phyloP scores from a whole-genome alignment of 2,888 invertebrate genomes.

The Nebria salina region DNA sequence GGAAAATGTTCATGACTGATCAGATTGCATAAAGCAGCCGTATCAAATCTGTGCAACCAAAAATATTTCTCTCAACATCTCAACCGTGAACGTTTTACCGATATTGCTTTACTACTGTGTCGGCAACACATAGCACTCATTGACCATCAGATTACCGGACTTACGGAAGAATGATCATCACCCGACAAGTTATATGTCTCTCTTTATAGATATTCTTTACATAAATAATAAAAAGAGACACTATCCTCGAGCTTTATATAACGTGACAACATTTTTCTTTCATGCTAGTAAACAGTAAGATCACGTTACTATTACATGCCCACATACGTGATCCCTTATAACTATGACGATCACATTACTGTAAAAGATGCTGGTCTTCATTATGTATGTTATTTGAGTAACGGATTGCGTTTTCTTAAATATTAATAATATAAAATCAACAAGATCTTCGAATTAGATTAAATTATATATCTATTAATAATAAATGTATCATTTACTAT shows the following conservation, averaged over 20 bases:
- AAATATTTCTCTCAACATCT: constrained; percentile 5
- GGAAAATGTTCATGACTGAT: constrained; percentile 10
- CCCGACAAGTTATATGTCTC: constrained; percentile 37
- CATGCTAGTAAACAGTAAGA: constrained; percentile 2
- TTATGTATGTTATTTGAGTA: neutral
- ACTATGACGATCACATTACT: constrained; percentile 1
- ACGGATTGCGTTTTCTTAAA: neutral
- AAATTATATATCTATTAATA: too few relatives aligned
- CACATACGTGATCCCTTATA: constrained; percentile 15
- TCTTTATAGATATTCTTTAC: constrained; percentile 15
- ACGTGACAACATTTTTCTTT: constrained; percentile 4
- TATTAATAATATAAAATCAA: neutral
- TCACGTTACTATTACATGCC: constrained; percentile 5
- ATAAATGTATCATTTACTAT: too few relatives aligned
- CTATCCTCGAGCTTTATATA: neutral
- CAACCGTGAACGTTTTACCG: constrained; percentile 19
- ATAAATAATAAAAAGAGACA: neutral
- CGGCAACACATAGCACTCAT: neutral
- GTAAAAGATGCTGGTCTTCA: constrained; percentile 9
- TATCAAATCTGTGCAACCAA: constrained; percentile 38
- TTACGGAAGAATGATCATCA: constrained; percentile 30
- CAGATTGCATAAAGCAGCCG: constrained; percentile 41
- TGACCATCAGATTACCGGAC: constrained; percentile 24
- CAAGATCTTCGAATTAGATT: too few relatives aligned
- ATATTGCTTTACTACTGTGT: constrained; percentile 13